phyloP scores from a whole-genome alignment of 2,797 vertebrate species.

The Onychomys arenicola region DNA sequence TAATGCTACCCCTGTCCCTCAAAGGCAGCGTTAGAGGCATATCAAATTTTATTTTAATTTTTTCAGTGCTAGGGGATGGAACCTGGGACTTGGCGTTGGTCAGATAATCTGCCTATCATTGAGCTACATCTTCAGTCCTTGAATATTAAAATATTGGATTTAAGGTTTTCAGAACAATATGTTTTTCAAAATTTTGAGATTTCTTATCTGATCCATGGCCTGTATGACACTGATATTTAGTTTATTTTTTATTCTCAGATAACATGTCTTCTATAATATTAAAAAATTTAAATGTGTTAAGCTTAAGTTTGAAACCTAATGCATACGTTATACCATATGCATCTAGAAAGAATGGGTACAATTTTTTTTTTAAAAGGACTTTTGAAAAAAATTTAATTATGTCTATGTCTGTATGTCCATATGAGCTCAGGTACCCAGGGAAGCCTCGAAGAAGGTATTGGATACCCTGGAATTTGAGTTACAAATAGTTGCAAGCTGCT shows the following conservation, averaged over 20 bases:
- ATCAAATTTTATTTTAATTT: background rate
- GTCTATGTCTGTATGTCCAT: background rate
- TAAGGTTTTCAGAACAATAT: background rate
- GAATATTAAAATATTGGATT: constrained; percentile 5
- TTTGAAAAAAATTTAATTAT: background rate
- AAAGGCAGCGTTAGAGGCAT: background rate
- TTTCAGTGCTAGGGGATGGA: background rate
- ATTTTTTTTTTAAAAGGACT: background rate
- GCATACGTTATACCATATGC: background rate
- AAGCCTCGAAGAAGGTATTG: background rate
- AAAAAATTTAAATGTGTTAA: background rate
- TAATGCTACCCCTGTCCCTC: background rate
- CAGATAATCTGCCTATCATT: background rate
- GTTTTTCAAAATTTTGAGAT: background rate
- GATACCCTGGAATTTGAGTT: background rate
- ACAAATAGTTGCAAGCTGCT: background rate
- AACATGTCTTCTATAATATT: background rate
- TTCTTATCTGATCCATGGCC: background rate
- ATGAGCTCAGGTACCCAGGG: too few relatives aligned
- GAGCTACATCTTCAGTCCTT: background rate
- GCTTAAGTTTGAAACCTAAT: background rate
- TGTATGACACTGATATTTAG: background rate
- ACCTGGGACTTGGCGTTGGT: too few relatives aligned
- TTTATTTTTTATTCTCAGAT: background rate
- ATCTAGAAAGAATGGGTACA: background rate